A percentile compares a stretch with the other conserved stretches of the same genome.
Evolutionary conservation across 2,113 vertebrate species (phyloP).

Genomic region (Recurvirostra avosetta): DNA sequence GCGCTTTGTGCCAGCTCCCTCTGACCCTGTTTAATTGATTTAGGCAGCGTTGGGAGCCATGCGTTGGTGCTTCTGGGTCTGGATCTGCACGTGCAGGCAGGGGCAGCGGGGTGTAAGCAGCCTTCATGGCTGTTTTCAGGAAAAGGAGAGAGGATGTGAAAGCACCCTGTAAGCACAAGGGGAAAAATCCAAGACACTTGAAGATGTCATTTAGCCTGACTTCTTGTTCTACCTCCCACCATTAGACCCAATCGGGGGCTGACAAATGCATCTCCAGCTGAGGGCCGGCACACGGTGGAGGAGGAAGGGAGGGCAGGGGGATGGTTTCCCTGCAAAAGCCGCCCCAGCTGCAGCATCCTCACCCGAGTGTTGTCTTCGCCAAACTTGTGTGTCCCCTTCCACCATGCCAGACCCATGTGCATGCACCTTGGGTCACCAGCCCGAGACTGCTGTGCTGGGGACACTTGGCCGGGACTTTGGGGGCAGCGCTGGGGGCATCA

Average conservation of each 20-base stretch:
- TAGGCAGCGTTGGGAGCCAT: neutral
- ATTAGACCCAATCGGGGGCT: accelerated
- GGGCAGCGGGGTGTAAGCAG: neutral
- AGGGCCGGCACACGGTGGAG: neutral
- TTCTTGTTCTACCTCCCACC: neutral
- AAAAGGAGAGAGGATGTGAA: neutral
- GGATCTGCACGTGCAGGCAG: neutral
- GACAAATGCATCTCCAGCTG: neutral
- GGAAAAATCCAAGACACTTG: neutral
- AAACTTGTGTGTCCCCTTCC: neutral
- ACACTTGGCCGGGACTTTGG: neutral
- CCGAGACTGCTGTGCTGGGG: neutral
- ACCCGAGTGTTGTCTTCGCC: neutral
- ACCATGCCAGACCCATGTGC: accelerated
- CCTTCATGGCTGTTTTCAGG: neutral
- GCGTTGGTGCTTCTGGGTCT: neutral
- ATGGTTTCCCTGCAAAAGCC: neutral
- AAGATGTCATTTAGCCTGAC: neutral
- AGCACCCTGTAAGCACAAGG: neutral
- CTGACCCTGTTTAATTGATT: neutral
- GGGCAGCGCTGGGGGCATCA: accelerated
- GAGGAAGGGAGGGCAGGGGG: neutral
- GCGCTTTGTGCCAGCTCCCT: neutral
- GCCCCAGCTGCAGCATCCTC: neutral
- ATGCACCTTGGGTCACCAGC: neutral